Percentiles rank a stretch among this genome's conserved stretches.
Evolutionary conservation across 2,797 vertebrate genomes (phyloP).

Genomic region (Hapalemur alaotrensis): DNA sequence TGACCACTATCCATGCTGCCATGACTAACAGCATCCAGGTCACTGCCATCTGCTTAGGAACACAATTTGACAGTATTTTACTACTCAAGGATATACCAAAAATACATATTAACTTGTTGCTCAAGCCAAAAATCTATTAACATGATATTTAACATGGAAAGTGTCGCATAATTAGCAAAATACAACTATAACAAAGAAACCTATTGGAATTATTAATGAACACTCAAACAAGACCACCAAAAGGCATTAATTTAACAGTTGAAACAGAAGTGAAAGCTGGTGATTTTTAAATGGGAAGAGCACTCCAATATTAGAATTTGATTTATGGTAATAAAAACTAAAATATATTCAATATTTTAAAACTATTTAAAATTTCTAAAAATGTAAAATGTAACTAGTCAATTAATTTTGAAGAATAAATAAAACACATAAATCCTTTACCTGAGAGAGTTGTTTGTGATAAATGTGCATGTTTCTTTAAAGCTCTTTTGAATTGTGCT

Average conservation of each 20-base stretch:
- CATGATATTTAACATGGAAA: not conserved
- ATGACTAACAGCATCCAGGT: slow-evolving; percentile 92
- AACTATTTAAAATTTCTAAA: slow-evolving; percentile 41
- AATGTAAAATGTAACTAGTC: slow-evolving; percentile 2
- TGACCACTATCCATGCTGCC: slow-evolving; percentile 92
- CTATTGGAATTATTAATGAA: not conserved
- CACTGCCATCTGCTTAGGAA: slow-evolving; percentile 89
- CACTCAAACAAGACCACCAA: slow-evolving; percentile 23
- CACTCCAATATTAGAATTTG: slow-evolving; percentile 16
- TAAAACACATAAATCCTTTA: slow-evolving; percentile 73
- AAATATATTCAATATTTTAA: slow-evolving; percentile 44
- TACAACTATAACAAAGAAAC: not conserved
- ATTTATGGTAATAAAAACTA: slow-evolving; percentile 32
- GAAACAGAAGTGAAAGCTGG: not conserved
- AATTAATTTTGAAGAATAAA: slow-evolving; percentile 42
- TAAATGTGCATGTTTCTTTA: slow-evolving; percentile 88
- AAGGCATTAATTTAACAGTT: not conserved
- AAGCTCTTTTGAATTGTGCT: slow-evolving; percentile 94
- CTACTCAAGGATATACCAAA: slow-evolving; percentile 58
- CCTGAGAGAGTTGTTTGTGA: slow-evolving; percentile 91
- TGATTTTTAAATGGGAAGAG: slow-evolving; percentile 34
- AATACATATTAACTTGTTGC: slow-evolving; percentile 28
- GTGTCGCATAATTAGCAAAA: slow-evolving; percentile 44
- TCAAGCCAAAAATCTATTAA: slow-evolving; percentile 37
- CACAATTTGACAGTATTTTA: slow-evolving; percentile 74